Base-by-base conservation (phyloP, 2,797 vertebrate genomes). In the Crypturellus tataupa region DNA sequence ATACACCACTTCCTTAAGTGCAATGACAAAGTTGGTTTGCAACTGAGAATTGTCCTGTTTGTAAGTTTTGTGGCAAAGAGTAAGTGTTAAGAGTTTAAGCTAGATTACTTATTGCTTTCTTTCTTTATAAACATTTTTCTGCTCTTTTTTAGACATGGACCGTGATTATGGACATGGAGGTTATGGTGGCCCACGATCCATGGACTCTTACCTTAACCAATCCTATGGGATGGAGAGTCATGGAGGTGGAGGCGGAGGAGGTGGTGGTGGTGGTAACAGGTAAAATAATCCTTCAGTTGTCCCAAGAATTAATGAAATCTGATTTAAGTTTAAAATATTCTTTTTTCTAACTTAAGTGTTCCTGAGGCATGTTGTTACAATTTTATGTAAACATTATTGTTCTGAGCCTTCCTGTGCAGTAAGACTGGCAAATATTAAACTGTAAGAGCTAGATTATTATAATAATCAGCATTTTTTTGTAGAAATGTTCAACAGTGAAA, bases 161-260 rank as follows among this genome's bases (percentile, higher is more conserved):
- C 98, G 97, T 97, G 98, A 98, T 96, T 98, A 98, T 97, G 98
- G 97, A 94, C 98, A 98, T 96, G 98, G 98, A 97, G 98, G 98
- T 95, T 98, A 98, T 97, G 98, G 98, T 97, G 98, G 97, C 97
- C 98, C 98, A 94, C 98, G 98, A 97, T 97, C 98, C 97, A 98
- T 98, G 98, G 98, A 98, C 94, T 98, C 98, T 97, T 98, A 98
- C 96, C 97, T 98, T 97, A 98, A 97, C 97, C 98, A 98, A 86
- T 98, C 98, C 95, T 98, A 98, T 97, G 98, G 98, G 95, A 98
- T 98, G 98, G 98, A 98, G 96, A 98, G 87, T 97, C 98, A 98
- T 97, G 97, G 98, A 98, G 97, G 97, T 97, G 98, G 98, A 97
- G 95, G 97, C 37, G 94, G 95, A 78, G 96, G 97, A 97, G 98